phyloP scores from a whole-genome alignment of 2,113 vertebrate genomes.

The Eupsittula cactorum region DNA sequence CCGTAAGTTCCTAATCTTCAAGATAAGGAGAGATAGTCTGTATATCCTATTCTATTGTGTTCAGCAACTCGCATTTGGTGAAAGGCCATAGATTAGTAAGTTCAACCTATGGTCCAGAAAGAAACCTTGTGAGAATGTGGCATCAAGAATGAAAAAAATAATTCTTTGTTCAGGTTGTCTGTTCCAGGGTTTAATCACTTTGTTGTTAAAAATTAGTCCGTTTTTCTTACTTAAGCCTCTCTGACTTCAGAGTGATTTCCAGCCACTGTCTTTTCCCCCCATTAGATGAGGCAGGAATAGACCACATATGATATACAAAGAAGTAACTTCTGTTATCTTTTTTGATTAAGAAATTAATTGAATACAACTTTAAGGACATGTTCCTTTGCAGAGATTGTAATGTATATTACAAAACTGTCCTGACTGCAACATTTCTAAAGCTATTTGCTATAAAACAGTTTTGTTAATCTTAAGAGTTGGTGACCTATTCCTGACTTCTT shows the following conservation, averaged over 20 bases:
- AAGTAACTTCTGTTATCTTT: neutral
- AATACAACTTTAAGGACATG: neutral
- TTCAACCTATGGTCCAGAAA: neutral
- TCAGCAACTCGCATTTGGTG: neutral
- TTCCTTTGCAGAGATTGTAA: neutral
- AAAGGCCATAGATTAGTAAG: neutral
- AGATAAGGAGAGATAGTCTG: neutral
- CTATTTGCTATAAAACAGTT: neutral
- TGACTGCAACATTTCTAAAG: neutral
- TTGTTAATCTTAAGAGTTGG: neutral
- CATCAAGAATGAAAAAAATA: neutral
- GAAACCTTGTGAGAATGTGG: neutral
- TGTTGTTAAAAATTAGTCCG: neutral
- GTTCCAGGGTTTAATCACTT: neutral
- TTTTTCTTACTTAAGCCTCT: neutral
- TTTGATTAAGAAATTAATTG: neutral
- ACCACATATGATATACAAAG: neutral
- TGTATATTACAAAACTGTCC: neutral
- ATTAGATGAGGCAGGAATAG: neutral
- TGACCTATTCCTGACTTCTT: neutral
- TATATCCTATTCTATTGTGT: neutral
- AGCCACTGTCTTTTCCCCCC: neutral
- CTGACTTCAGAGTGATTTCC: neutral
- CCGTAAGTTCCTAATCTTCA: neutral
- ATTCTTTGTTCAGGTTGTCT: neutral